A percentile compares a stretch with the other conserved stretches of the same genome.
These are phyloP conservation scores for Acanthococcus lagerstroemiae DNA, from an alignment of 2,888 invertebrate genomes.

Conservation along the genomic window DNA sequence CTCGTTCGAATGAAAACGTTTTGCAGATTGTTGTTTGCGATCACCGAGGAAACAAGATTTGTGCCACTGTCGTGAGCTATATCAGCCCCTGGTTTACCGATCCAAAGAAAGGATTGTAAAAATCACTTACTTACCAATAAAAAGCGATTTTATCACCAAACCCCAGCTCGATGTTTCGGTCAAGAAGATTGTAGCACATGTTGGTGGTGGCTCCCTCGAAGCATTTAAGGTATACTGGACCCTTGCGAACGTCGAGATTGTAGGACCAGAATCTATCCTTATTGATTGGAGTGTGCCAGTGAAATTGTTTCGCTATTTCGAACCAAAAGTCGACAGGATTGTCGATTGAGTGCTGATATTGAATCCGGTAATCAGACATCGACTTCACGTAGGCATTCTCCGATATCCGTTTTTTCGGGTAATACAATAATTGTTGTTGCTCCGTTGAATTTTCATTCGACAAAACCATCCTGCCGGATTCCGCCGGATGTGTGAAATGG, in stretches of 20 bases:
- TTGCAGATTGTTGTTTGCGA: too few species aligned
- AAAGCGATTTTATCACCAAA: constrained; percentile 83
- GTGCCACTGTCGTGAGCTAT: too few species aligned
- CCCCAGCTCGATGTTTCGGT: constrained; percentile 80
- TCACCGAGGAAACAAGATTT: too few species aligned
- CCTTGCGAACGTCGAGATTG: constrained; percentile 83
- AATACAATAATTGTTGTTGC: too few species aligned
- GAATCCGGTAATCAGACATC: constrained; percentile 65
- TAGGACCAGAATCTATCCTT: constrained; percentile 70
- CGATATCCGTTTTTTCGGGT: constrained; percentile 50
- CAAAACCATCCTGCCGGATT: too few species aligned
- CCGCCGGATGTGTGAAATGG: too few species aligned
- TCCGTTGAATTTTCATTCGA: too few species aligned
- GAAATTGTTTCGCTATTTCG: constrained; percentile 81
- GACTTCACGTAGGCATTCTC: constrained; percentile 56
- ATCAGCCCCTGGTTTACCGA: too few species aligned
- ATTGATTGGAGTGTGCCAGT: constrained; percentile 75
- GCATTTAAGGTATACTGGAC: constrained; percentile 85
- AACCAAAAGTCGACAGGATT: constrained; percentile 89
- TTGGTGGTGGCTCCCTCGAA: constrained; percentile 92
- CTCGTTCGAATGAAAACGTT: too few species aligned
- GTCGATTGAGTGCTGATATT: constrained; percentile 77
- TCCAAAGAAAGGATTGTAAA: too few species aligned
- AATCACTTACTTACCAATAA: constrained; percentile 93
- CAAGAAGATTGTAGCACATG: constrained; percentile 88